These are phyloP conservation scores for Nephrotoma guestfalica DNA, from an alignment of 2,888 invertebrate genomes.

Conservation along the genomic window DNA sequence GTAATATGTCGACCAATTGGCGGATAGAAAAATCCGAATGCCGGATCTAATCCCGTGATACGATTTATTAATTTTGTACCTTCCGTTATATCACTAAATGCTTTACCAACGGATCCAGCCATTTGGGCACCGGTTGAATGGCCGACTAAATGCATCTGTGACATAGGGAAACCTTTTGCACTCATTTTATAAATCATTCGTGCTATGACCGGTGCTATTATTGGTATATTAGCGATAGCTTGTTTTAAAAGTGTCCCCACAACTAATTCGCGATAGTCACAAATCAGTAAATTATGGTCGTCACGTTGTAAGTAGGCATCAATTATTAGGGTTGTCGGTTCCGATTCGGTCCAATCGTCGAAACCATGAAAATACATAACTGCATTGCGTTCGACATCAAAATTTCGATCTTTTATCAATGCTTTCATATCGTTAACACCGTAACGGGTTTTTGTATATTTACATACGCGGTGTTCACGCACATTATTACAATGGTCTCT, in stretches of 20 bases:
- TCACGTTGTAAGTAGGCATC: slow-evolving; percentile 26
- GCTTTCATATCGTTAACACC: background rate
- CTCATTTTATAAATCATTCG: background rate
- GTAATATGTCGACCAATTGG: background rate
- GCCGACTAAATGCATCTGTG: slow-evolving; percentile 26
- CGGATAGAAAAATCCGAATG: slow-evolving; percentile 14
- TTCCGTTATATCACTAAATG: slow-evolving; percentile 16
- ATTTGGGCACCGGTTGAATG: slow-evolving; percentile 30
- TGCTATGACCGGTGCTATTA: background rate
- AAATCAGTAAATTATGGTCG: slow-evolving; percentile 25
- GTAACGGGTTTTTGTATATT: background rate
- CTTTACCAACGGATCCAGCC: slow-evolving; percentile 26
- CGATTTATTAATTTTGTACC: slow-evolving; percentile 5
- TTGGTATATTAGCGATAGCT: slow-evolving; percentile 22
- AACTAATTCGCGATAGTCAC: slow-evolving; percentile 29
- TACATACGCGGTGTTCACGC: background rate
- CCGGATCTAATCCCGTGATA: slow-evolving; percentile 15
- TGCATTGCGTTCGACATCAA: slow-evolving; percentile 34
- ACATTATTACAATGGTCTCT: background rate
- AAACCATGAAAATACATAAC: slow-evolving; percentile 45
- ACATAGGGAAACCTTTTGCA: slow-evolving; percentile 22
- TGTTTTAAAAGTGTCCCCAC: slow-evolving; percentile 29
- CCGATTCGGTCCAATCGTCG: slow-evolving; percentile 39
- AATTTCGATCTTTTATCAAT: background rate
- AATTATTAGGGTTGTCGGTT: slow-evolving; percentile 37